Base-by-base conservation (phyloP, 2,797 vertebrate genomes). In the Hydrophis major region DNA sequence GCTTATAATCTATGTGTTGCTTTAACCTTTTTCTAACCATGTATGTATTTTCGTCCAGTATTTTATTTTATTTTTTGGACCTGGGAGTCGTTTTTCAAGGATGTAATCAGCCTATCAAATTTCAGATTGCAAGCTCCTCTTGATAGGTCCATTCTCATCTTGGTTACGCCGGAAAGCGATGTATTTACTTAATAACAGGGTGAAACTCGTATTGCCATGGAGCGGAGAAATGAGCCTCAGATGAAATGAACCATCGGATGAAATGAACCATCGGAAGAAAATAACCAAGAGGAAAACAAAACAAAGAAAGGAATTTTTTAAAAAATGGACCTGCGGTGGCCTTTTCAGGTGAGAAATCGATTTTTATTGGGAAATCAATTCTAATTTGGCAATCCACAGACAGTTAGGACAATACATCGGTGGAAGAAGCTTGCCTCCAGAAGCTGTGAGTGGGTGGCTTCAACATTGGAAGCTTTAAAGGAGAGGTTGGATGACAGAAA, bases 281-380 rank as follows among this genome's bases (percentile, higher is more conserved):
- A 88, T 55, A 95, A 27, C 86, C 42, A 10, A 37, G 14, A 78
- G 22, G 55, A 78, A 74, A 93, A 93, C 27, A 78, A 42, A 59
- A 55, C 32, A 18, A 91, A 96, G 96, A 66, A 95, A 94, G 90
- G 96, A 96, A 93, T 66, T 50, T 50, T 7, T 1, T 6, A 89
- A 97, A 93, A 93, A 96, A 94, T 94, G 94, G 95, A 97, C 97
- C 96, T 96, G 96, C 97, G 96, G 96, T 97, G 95, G 97, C 96
- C 97, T 93, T 94, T 95, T 97, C 66, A 66, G 96, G 97, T 97
- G 97, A 96, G 97, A 98, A 97, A 96, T 97, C 96, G 96, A 96
- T 97, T 97, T 66, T 98, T 98, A 98, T 97, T 97, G 97, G 97
- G 97, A 98, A 98, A 98, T 98, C 97, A 97, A 98, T 98, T 97